Evolutionary conservation across 2,113 vertebrate genomes (phyloP).

Genomic region (Dendrocopos noguchii): DNA sequence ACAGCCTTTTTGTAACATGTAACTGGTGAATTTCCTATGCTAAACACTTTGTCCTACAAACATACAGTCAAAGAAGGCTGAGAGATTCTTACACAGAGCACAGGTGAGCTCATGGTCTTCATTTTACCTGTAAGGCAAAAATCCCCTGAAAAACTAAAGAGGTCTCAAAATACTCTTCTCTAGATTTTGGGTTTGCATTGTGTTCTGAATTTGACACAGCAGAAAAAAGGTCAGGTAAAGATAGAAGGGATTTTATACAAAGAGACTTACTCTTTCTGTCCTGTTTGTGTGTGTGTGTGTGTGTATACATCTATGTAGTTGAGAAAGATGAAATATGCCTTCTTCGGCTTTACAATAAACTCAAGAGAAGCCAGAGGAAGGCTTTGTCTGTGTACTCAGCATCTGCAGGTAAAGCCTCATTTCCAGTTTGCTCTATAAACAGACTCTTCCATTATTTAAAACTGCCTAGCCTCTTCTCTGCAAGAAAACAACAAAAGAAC

Average conservation of each 20-base stretch:
- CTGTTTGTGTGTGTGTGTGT: background rate
- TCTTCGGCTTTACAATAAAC: slow-evolving; percentile 69
- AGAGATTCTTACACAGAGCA: background rate
- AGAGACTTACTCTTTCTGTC: background rate
- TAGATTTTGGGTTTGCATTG: slow-evolving; percentile 23
- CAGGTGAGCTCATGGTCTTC: background rate
- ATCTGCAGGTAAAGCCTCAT: slow-evolving; percentile 68
- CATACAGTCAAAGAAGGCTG: background rate
- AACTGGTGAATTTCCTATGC: background rate
- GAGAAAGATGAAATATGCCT: slow-evolving; percentile 10
- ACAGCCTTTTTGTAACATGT: background rate
- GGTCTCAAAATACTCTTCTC: slow-evolving; percentile 47
- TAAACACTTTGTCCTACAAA: background rate
- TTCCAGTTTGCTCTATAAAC: slow-evolving; percentile 57
- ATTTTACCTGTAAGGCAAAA: slow-evolving; percentile 48
- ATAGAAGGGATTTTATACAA: background rate
- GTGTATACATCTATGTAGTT: background rate
- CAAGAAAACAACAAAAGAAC: slow-evolving; percentile 55
- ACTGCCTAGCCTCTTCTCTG: slow-evolving; percentile 35
- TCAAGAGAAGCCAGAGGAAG: slow-evolving; percentile 63
- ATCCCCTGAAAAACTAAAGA: slow-evolving; percentile 21
- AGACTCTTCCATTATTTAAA: slow-evolving; percentile 60
- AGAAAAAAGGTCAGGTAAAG: slow-evolving; percentile 29
- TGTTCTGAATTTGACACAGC: slow-evolving; percentile 28
- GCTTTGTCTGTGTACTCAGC: slow-evolving; percentile 38